Conservation (phyloP, 2,113 vertebrate species). For the Gobiocypris rarus region DNA sequence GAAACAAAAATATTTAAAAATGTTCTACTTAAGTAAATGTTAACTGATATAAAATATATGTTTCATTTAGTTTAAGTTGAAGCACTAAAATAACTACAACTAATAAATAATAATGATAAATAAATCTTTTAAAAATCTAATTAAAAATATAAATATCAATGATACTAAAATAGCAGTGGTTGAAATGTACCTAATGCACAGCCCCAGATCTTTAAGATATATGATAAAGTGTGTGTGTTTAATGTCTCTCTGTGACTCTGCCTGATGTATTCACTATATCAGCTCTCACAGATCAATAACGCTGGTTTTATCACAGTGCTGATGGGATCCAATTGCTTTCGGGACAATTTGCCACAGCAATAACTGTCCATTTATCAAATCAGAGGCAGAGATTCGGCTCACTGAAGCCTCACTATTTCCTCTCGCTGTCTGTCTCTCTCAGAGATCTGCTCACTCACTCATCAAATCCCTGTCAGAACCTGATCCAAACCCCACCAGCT, state of each 20-base stretch:
- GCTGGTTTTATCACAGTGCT: conserved; percentile 83
- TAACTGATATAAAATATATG: too few relatives aligned
- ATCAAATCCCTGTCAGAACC: not conserved
- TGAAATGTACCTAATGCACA: not conserved
- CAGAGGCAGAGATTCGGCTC: conserved; percentile 75
- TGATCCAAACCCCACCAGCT: not conserved
- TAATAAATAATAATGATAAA: too few relatives aligned
- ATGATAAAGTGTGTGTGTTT: conserved; percentile 41
- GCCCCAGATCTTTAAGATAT: not conserved
- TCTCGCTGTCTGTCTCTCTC: conserved; percentile 19
- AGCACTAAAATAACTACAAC: too few relatives aligned
- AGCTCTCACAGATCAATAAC: conserved; percentile 94
- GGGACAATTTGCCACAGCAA: conserved; percentile 91
- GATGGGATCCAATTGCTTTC: conserved; percentile 87
- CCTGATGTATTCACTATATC: conserved; percentile 93
- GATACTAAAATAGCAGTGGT: not conserved
- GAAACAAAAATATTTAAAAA: too few relatives aligned
- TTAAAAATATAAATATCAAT: too few relatives aligned
- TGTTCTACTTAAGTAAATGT: too few relatives aligned
- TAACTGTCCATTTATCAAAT: conserved; percentile 92
- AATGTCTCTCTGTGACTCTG: conserved; percentile 9
- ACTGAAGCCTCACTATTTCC: not conserved
- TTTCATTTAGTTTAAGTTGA: too few relatives aligned
- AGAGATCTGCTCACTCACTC: not conserved
- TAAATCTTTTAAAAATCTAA: too few relatives aligned